These are phyloP conservation scores for Stratiomys singularior DNA, from an alignment of 2,888 invertebrate genomes.

Conservation along the genomic window DNA sequence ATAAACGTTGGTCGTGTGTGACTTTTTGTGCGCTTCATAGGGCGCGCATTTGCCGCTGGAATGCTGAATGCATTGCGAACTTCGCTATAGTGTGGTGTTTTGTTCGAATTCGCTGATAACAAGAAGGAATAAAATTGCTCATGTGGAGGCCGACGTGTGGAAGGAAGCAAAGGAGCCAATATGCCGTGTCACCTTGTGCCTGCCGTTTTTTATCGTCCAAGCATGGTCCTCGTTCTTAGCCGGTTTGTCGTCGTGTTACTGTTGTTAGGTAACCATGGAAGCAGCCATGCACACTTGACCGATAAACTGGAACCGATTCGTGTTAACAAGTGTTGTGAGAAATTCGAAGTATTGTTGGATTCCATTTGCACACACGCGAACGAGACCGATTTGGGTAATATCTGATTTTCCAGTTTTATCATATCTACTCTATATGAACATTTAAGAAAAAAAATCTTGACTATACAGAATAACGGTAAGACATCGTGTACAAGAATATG, in stretches of 20 bases:
- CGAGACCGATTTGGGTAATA: conserved; percentile 63
- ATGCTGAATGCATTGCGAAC: neutral
- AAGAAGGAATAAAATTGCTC: conserved; percentile 10
- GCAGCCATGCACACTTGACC: conserved; percentile 39
- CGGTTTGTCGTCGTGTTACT: conserved; percentile 1
- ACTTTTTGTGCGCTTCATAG: neutral
- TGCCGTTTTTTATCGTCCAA: neutral
- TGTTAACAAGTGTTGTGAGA: conserved; percentile 84
- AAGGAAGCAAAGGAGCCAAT: conserved; percentile 26
- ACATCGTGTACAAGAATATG: no score
- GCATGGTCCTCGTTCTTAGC: neutral
- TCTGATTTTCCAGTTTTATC: no score
- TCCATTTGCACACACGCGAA: conserved; percentile 73
- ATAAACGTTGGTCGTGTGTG: neutral
- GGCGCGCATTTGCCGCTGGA: conserved; percentile 7
- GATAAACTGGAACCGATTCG: conserved; percentile 60
- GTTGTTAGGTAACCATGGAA: conserved; percentile 22
- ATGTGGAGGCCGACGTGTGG: neutral
- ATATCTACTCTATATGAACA: no score
- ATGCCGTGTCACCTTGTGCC: conserved; percentile 35
- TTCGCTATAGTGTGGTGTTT: neutral
- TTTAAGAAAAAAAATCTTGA: no score
- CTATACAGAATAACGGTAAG: no score
- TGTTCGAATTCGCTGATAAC: neutral
- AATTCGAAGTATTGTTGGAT: conserved; percentile 76